Percentiles rank a stretch among this genome's conserved stretches.
These are phyloP conservation scores for Austrolebias charrua DNA, from an alignment of 2,797 vertebrate species.

Conservation along the genomic window DNA sequence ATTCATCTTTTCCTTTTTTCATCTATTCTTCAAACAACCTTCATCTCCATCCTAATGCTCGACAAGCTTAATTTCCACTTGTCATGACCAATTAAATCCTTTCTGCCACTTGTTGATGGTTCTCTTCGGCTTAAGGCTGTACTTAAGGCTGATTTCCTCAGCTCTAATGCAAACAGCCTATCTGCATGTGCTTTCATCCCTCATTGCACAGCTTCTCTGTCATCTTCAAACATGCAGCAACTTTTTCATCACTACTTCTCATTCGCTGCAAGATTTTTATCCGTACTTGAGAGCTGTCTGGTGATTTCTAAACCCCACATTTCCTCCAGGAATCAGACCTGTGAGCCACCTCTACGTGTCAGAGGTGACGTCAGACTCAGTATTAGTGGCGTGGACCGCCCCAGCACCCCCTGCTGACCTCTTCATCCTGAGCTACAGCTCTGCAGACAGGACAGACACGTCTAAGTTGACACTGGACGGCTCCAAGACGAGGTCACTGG, in stretches of 20 bases:
- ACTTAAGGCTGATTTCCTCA: slow-evolving; percentile 50
- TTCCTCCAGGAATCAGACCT: slow-evolving; percentile 89
- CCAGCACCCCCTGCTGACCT: slow-evolving; percentile 91
- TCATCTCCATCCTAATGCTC: slow-evolving; percentile 51
- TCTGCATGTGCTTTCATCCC: slow-evolving; percentile 45
- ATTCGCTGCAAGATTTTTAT: slow-evolving; percentile 20
- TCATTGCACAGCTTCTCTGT: slow-evolving; percentile 44
- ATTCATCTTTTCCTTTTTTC: slow-evolving; percentile 42
- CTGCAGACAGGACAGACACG: slow-evolving; percentile 81
- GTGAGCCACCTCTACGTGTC: slow-evolving; percentile 95
- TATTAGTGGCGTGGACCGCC: slow-evolving; percentile 91
- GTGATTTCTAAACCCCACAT: slow-evolving; percentile 45
- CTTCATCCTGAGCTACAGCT: slow-evolving; percentile 91
- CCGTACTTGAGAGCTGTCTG: slow-evolving; percentile 42
- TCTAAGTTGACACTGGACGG: slow-evolving; percentile 87
- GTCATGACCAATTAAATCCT: slow-evolving; percentile 61
- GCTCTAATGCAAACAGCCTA: slow-evolving; percentile 47
- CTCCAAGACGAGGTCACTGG: slow-evolving; percentile 84
- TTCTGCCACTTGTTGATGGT: slow-evolving; percentile 45
- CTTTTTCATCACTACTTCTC: slow-evolving; percentile 11
- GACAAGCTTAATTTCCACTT: slow-evolving; percentile 49
- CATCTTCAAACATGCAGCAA: slow-evolving; percentile 41
- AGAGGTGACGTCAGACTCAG: slow-evolving; percentile 89
- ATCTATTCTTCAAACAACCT: slow-evolving; percentile 34
- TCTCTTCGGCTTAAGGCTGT: slow-evolving; percentile 33